phyloP scores from a whole-genome alignment of 92 coral and sea anemone species.

The Palythoa grandiflora region DNA sequence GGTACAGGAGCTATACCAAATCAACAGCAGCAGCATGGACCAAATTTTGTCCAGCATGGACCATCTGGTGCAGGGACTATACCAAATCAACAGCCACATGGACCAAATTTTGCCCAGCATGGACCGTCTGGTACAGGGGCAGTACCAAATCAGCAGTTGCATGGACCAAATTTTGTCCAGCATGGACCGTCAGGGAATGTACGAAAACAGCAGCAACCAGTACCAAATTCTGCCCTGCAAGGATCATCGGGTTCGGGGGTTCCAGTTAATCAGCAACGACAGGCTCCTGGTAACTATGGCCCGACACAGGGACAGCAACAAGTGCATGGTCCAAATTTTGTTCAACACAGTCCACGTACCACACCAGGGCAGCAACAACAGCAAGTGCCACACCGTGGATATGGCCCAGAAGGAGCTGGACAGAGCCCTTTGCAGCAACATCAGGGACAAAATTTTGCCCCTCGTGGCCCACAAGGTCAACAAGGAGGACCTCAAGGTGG shows the following conservation, averaged over 20 bases:
- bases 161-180: slow-evolving; percentile 59
- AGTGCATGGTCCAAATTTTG: slow-evolving; percentile 41
- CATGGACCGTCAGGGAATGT: slow-evolving; percentile 13
- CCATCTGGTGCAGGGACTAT: slow-evolving; percentile 29
- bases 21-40: slow-evolving; percentile 63
- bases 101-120: slow-evolving; percentile 50
- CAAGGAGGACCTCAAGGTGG: slow-evolving; percentile 26
- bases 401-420: slow-evolving; percentile 71
- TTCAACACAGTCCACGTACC: slow-evolving; percentile 14
- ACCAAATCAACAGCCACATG: slow-evolving; percentile 55
- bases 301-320: slow-evolving; percentile 34
- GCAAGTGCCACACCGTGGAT: slow-evolving; percentile 28
- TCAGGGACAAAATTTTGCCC: slow-evolving; percentile 61
- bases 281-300: slow-evolving; percentile 22
- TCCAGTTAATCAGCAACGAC: background rate
- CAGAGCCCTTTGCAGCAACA: slow-evolving; percentile 61
- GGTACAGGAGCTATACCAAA: slow-evolving; percentile 10
- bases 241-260: slow-evolving; percentile 7
- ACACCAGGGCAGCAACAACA: slow-evolving; percentile 27
- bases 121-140: slow-evolving; percentile 13
- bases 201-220: slow-evolving; percentile 13
- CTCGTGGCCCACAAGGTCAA: slow-evolving; percentile 37
- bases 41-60: slow-evolving; percentile 50
- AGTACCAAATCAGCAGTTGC: background rate
- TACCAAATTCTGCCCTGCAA: slow-evolving; percentile 51